Evolutionary conservation across 2,888 invertebrate species (phyloP).

Genomic region (Xestia xanthographa): DNA sequence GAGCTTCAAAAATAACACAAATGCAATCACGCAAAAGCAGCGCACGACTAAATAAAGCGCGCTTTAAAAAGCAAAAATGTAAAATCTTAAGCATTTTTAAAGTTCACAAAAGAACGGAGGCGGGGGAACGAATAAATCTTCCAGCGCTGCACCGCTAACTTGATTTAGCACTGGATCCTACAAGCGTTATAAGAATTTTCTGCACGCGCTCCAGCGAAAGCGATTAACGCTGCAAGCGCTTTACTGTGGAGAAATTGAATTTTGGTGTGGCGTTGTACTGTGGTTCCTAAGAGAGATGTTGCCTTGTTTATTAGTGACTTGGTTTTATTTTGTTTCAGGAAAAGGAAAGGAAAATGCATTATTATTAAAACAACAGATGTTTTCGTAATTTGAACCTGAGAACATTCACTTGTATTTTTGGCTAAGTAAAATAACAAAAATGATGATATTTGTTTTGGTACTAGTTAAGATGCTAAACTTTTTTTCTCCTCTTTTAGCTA

Average conservation of each 20-base stretch:
- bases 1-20: constrained; percentile 47
- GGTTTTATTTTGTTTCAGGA: constrained; percentile 38
- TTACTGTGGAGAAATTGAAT: constrained; percentile 59
- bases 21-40: constrained; percentile 57
- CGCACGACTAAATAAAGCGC: constrained; percentile 55
- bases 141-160: constrained; percentile 68
- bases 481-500: no score
- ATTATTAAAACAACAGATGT: constrained; percentile 5
- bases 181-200: constrained; percentile 66
- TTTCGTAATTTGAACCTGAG: neutral
- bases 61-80: constrained; percentile 61
- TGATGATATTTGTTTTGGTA: no score
- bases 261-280: constrained; percentile 50
- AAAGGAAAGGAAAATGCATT: constrained; percentile 22
- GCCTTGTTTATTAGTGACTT: constrained; percentile 47
- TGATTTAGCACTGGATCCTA: constrained; percentile 66
- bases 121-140: constrained; percentile 65
- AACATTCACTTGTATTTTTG: neutral
- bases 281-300: constrained; percentile 47
- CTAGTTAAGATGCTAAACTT: no score
- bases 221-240: constrained; percentile 61
- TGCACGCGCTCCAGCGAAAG: constrained; percentile 62
- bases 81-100: constrained; percentile 67
- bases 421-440: neutral
- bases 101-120: constrained; percentile 62